These are phyloP conservation scores for Apteryx owenii DNA, from an alignment of 2,113 vertebrate genomes.

Conservation along the genomic window DNA sequence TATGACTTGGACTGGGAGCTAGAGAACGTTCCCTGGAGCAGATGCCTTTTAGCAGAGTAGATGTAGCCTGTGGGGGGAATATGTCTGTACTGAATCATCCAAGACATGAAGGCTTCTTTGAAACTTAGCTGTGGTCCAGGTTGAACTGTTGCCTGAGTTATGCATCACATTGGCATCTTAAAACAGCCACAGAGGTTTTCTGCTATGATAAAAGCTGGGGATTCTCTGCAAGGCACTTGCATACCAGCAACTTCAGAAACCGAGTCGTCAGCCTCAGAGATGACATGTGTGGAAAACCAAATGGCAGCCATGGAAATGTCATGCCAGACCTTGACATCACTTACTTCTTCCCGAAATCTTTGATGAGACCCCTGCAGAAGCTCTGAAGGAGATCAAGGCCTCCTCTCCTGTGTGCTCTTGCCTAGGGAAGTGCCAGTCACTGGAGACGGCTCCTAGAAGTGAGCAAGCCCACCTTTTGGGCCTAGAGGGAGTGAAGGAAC, in stretches of 20 bases:
- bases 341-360: not conserved
- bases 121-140: not conserved
- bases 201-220: not conserved
- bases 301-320: not conserved
- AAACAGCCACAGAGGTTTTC: not conserved
- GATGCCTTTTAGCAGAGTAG: not conserved
- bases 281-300: not conserved
- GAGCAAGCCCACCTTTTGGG: not conserved
- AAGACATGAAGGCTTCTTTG: not conserved
- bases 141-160: not conserved
- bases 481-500: not conserved
- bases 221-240: not conserved
- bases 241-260: not conserved
- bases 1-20: not conserved
- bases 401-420: fast-evolving
- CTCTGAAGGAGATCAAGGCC: not conserved
- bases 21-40: not conserved
- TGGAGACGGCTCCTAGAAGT: not conserved
- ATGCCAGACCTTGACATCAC: not conserved
- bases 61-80: not conserved
- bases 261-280: fast-evolving
- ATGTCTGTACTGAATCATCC: not conserved
- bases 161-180: not conserved
- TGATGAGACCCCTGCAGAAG: not conserved
- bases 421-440: not conserved